Evolutionary conservation across 2,797 vertebrate species (phyloP).

Genomic region (Bradypodion ventrale): DNA sequence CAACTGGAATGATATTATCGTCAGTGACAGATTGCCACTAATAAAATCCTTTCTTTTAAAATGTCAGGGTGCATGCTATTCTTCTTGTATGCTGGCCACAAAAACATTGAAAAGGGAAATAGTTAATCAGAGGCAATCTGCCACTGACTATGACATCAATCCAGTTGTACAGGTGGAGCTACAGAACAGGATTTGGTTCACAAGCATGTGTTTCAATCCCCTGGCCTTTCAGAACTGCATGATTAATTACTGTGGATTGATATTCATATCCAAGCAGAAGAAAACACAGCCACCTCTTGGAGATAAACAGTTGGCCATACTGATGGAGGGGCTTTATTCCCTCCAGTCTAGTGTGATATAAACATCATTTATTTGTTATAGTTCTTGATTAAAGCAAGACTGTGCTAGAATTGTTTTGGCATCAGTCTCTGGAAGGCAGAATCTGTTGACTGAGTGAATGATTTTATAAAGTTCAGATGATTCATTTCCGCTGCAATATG

Average conservation of each 20-base stretch:
- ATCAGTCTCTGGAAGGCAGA: slow-evolving; percentile 42
- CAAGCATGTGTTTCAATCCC: slow-evolving; percentile 21
- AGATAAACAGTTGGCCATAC: slow-evolving; percentile 22
- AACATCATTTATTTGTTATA: slow-evolving; percentile 39
- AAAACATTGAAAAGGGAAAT: too few species aligned
- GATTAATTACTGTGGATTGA: slow-evolving; percentile 7
- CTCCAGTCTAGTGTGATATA: slow-evolving; percentile 49
- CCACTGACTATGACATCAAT: too few species aligned
- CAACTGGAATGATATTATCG: too few species aligned
- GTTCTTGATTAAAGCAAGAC: slow-evolving; percentile 55
- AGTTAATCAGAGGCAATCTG: too few species aligned
- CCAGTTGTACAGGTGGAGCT: too few species aligned
- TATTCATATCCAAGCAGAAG: background rate
- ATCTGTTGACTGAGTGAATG: slow-evolving; percentile 52
- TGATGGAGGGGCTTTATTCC: slow-evolving; percentile 27
- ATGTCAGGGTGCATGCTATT: too few species aligned
- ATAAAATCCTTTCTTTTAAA: too few species aligned
- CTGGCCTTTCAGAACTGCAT: background rate
- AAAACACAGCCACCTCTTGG: slow-evolving; percentile 16
- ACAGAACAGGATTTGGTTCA: too few species aligned
- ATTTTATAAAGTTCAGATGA: slow-evolving; percentile 58
- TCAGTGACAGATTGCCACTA: too few species aligned
- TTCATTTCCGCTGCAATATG: slow-evolving; percentile 43
- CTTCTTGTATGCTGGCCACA: too few species aligned
- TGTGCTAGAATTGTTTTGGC: slow-evolving; percentile 46